These are phyloP conservation scores for Ferrisia virgata DNA, from an alignment of 2,888 invertebrate genomes.

Conservation along the genomic window DNA sequence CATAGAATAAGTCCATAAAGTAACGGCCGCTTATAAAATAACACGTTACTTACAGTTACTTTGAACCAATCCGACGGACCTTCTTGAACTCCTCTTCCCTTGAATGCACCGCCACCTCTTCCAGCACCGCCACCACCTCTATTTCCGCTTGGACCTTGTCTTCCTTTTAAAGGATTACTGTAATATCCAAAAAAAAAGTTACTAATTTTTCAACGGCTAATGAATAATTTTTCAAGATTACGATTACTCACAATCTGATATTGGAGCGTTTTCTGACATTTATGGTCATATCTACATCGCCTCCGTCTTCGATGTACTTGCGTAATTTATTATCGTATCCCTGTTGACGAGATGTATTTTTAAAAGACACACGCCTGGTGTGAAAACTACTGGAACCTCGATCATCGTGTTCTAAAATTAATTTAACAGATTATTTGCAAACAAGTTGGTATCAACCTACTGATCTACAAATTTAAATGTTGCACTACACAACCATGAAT, in stretches of 20 bases:
- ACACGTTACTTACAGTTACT: conserved; percentile 12
- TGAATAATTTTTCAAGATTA: neutral
- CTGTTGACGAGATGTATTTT: conserved; percentile 26
- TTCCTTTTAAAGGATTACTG: conserved; percentile 10
- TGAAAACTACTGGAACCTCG: neutral
- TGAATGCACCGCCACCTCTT: neutral
- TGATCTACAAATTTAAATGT: neutral
- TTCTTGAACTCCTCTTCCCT: neutral
- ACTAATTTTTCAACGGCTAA: neutral
- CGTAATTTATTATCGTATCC: conserved; percentile 24
- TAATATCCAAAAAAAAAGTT: neutral
- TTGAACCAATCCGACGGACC: conserved; percentile 25
- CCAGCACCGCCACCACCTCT: neutral
- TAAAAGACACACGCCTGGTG: conserved; percentile 29
- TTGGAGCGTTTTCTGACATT: neutral
- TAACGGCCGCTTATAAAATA: neutral
- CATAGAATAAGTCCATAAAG: neutral
- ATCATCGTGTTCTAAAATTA: conserved; percentile 37
- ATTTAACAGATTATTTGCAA: neutral
- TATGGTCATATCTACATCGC: conserved; percentile 31
- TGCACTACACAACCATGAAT: neutral
- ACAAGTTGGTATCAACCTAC: too few relatives aligned
- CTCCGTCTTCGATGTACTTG: neutral
- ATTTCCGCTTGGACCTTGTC: neutral
- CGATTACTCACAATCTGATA: neutral